Evolutionary conservation across 2,113 vertebrate genomes (phyloP), one percentile per base, ranked within the genome.

Genomic region (Cinclus mexicanus): DNA sequence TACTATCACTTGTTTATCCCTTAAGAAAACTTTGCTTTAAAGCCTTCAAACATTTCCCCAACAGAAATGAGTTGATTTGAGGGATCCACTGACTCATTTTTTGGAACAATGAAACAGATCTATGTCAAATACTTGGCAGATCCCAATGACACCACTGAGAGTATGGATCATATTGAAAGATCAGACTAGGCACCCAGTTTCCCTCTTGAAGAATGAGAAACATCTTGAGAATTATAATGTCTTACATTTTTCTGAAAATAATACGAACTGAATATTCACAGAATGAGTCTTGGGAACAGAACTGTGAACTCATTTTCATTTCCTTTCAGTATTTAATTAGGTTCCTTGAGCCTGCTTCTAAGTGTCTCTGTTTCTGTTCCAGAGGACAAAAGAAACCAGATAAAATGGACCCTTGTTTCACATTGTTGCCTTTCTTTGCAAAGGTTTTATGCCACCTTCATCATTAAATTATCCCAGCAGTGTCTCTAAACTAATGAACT

Each of bases 301-400:
- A 96, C 89, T 19, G 87, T 94, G 93, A 95, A 97, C 92, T 96
- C 93, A 96, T 96, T 97, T 97, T 96, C 71, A 96, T 96, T 97
- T 93, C 90, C 90, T 95, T 97, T 97, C 93, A 93, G 63, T 6
- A 76, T 84, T 74, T 92, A 96, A 87, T 79, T 95, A 96, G 60
- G 56, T 84, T 95, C 94, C 96, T 91, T 85, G 56, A 95, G 42
- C 89, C 80, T 96, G 93, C 71, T 90, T 96, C 95, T 94, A 88
- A 90, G 89, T 92, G 83, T 85, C 81, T 92, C 82, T 82, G 42
- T 78, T 82, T 87, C 95, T 94, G 76, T 90, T 97, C 77, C 89
- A 83, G 52, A 96, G 95, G 90, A 97, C 93, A 97, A 97, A 98
- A 95, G 89, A 96, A 89, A 93, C 0, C 10, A 92, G 94, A 95